These are phyloP conservation scores for Patella depressa DNA, from an alignment of 2,888 invertebrate species.

Conservation along the genomic window DNA sequence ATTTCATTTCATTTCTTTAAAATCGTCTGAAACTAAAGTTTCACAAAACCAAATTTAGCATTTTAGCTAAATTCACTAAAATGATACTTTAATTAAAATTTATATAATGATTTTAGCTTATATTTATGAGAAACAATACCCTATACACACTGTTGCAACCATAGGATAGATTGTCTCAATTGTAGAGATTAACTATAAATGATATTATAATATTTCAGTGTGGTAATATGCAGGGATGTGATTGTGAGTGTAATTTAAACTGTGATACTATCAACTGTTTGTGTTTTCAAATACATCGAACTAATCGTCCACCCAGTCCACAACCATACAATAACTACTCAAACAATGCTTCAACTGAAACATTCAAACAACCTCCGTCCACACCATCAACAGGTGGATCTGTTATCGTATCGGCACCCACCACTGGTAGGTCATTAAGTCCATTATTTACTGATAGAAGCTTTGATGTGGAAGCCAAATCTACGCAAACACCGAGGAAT, in stretches of 20 bases:
- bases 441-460: not conserved
- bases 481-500: not conserved
- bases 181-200: no score
- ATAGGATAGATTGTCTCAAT: no score
- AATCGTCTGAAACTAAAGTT: no score
- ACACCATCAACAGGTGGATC: not conserved
- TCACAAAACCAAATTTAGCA: no score
- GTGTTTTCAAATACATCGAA: not conserved
- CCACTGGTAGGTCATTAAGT: not conserved
- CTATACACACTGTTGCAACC: no score
- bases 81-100: no score
- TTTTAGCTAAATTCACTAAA: no score
- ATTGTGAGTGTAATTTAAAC: not conserved
- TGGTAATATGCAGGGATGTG: not conserved
- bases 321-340: not conserved
- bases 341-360: not conserved
- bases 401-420: not conserved
- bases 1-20: no score
- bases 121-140: no score
- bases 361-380: not conserved
- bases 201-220: not conserved
- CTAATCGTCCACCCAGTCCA: not conserved
- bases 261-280: constrained; percentile 3
- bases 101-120: no score
- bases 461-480: not conserved